phyloP scores from a whole-genome alignment of 2,888 invertebrate species.

The Chirona hameri region DNA sequence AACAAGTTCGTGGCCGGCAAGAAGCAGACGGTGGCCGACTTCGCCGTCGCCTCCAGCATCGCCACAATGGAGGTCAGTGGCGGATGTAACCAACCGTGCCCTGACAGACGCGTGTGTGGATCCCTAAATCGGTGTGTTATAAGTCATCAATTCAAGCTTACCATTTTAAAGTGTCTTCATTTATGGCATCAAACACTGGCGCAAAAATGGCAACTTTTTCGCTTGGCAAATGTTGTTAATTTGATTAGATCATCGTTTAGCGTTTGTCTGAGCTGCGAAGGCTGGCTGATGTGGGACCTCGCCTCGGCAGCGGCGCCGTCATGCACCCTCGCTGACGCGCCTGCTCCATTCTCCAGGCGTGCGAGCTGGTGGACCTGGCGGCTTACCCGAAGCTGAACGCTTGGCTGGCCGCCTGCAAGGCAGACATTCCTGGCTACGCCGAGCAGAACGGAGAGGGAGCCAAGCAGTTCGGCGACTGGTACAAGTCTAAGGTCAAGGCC shows the following conservation, averaged over 20 bases:
- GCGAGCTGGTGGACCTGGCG: slow-evolving; percentile 56
- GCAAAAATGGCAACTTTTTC: too few species aligned
- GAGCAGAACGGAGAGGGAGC: slow-evolving; percentile 46
- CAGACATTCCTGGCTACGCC: slow-evolving; percentile 57
- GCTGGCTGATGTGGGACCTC: too few species aligned
- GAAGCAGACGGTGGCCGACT: slow-evolving; percentile 71
- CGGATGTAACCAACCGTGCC: neutral
- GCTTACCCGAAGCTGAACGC: slow-evolving; percentile 64
- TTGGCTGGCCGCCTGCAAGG: slow-evolving; percentile 59
- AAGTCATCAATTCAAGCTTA: too few species aligned
- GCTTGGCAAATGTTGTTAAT: too few species aligned
- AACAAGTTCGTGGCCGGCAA: slow-evolving; percentile 68
- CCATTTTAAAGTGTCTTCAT: too few species aligned
- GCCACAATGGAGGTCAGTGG: slow-evolving; percentile 62
- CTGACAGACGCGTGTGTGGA: too few species aligned
- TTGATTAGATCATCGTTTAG: too few species aligned
- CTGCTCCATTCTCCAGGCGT: neutral
- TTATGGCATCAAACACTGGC: too few species aligned
- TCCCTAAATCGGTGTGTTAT: too few species aligned
- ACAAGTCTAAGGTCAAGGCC: slow-evolving; percentile 33
- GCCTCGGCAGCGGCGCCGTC: too few species aligned
- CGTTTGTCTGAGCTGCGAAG: too few species aligned
- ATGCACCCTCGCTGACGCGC: too few species aligned
- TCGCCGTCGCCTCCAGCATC: slow-evolving; percentile 63
- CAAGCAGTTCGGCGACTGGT: slow-evolving; percentile 39